Evolutionary conservation across 2,113 vertebrate genomes (phyloP), one percentile per base, ranked within the genome.

Genomic region (Furnarius figulus): DNA sequence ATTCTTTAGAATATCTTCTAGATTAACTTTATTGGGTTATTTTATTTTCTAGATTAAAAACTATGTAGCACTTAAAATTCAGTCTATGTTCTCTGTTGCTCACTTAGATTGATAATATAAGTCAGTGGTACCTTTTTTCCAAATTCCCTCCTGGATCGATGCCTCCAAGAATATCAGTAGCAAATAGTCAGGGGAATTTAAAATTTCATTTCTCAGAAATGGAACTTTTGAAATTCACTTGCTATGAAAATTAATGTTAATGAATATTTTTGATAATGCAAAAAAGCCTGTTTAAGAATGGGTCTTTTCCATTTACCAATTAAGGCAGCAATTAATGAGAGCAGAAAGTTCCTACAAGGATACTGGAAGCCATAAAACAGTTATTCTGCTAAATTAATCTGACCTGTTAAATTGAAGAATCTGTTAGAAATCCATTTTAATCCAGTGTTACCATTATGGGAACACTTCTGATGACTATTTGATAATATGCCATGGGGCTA

Each of bases 201-300:
- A 77, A 90, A 71, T 67, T 74, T 81, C 1, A 44, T 75, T 92
- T 59, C 72, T 88, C 47, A 86, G 76, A 92, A 96, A 86, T 22
- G 2, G n/a, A 81, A 77, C 65, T 81, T 90, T 28, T 87, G 50
- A 82, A 89, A 92, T 87, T 61, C 40, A 63, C 14, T 95, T 84
- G n/a, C 47, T 75, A 40, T 66, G 35, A 95, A 90, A 90, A 92
- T 80, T 80, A 88, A 44, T 40, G 39, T 30, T 95, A 93, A 95
- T 89, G 8, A 92, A 44, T 35, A 71, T 58, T 90, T 95, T 56
- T 93, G 25, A 49, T 77, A 89, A 92, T 44, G 73, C 21, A 71
- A 62, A 84, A 52, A 3, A 75, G 9, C 9, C 6, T 50, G 19
- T 80, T 33, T 46, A 74, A 95, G 44, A 90, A 77, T 71, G 9